A percentile compares a stretch with the other conserved stretches of the same genome.
phyloP scores from a whole-genome alignment of 1,140 invertebrate genomes.

The Papilio polytes region DNA sequence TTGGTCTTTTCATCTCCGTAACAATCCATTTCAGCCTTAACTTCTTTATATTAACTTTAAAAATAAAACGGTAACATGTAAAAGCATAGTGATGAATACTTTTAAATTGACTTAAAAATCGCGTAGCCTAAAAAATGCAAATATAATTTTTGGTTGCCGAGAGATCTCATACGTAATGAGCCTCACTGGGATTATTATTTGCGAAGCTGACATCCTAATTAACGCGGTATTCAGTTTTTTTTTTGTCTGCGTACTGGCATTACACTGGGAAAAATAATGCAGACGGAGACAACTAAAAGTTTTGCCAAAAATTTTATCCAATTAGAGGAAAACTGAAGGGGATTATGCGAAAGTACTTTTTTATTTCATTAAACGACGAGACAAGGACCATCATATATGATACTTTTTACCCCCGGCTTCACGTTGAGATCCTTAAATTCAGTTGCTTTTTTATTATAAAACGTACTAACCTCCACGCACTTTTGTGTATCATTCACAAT shows the following conservation, averaged over 20 bases:
- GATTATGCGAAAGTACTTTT: neutral
- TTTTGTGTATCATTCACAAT: neutral
- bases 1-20: no score
- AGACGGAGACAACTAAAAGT: slow-evolving; percentile 20
- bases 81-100: no score
- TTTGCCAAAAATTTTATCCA: slow-evolving; percentile 20
- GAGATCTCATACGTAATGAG: slow-evolving; percentile 71
- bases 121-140: neutral
- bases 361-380: neutral
- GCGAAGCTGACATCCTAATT: slow-evolving; percentile 75
- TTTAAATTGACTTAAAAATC: neutral
- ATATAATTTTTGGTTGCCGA: slow-evolving; percentile 65
- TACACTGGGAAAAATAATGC: slow-evolving; percentile 57
- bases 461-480: neutral
- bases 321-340: slow-evolving; percentile 17
- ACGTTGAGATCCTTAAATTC: neutral
- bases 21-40: no score
- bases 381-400: neutral
- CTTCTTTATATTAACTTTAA: no score
- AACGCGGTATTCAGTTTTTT: slow-evolving; percentile 69
- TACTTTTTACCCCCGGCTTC: slow-evolving; percentile 3
- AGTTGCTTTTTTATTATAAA: neutral
- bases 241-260: slow-evolving; percentile 56
- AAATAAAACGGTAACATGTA: no score
- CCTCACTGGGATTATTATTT: slow-evolving; percentile 70